phyloP scores from a whole-genome alignment of 2,113 vertebrate genomes.

The Dromas ardeola region DNA sequence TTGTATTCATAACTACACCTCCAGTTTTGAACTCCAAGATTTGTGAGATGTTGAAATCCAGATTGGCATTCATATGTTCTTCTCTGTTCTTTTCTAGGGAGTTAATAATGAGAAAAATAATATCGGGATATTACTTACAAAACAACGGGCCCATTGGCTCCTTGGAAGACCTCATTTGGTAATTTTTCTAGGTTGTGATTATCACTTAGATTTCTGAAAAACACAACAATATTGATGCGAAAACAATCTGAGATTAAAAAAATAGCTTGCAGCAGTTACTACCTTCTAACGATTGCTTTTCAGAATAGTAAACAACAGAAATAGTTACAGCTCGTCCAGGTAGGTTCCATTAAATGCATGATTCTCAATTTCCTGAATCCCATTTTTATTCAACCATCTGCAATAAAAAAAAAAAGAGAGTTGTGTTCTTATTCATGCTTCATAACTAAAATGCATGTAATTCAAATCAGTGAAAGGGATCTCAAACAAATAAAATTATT shows the following conservation, averaged over 20 bases:
- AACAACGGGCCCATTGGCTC: conserved; percentile 85
- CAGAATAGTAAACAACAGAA: conserved; percentile 9
- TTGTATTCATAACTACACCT: background rate
- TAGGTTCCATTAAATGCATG: conserved; percentile 93
- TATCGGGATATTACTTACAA: conserved; percentile 85
- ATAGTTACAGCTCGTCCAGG: conserved; percentile 87
- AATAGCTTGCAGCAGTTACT: background rate
- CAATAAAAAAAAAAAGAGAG: conserved; percentile 1
- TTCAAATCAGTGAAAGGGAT: background rate
- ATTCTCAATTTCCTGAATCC: conserved; percentile 88
- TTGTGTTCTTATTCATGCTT: background rate
- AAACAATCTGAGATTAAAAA: background rate
- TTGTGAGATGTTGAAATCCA: background rate
- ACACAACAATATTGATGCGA: background rate
- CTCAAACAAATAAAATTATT: background rate
- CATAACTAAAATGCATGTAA: background rate
- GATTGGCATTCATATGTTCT: background rate
- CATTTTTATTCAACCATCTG: conserved; percentile 93
- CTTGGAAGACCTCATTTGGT: conserved; percentile 85
- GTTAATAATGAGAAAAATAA: background rate
- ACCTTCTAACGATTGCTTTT: conserved; percentile 18
- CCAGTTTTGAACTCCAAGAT: background rate
- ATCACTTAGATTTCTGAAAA: conserved; percentile 85
- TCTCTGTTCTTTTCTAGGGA: background rate
- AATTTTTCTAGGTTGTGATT: conserved; percentile 87